These are phyloP conservation scores for Halichondria panicea DNA, from an alignment of 37 sponge, comb jelly and placozoan species.

Conservation along the genomic window DNA sequence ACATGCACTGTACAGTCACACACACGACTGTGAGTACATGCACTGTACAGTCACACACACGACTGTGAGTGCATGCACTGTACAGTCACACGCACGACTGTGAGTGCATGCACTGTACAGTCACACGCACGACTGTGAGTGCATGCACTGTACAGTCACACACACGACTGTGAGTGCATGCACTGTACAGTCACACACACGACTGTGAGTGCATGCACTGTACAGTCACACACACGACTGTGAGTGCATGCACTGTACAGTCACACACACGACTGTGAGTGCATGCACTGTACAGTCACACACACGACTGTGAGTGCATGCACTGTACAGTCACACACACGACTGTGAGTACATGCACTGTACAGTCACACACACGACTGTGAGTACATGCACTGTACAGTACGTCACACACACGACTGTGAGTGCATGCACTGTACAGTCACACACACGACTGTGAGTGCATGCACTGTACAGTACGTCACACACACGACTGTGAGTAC, in stretches of 20 bases:
- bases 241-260: neutral
- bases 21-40: constrained; percentile 1
- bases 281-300: neutral
- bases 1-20: neutral
- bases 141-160: neutral
- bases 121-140: constrained; percentile 3
- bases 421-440: neutral
- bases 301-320: constrained; percentile 1
- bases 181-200: neutral
- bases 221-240: constrained; percentile 4
- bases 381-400: neutral
- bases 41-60: neutral
- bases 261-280: constrained; percentile 5
- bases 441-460: constrained; percentile 3
- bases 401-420: constrained; percentile 9
- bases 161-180: constrained; percentile 1
- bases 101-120: neutral
- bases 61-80: neutral
- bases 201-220: neutral
- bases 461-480: neutral
- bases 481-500: neutral
- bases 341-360: neutral
- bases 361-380: constrained; percentile 4
- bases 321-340: neutral
- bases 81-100: constrained; percentile 1